These are phyloP conservation scores for Neodiprion fabricii DNA, from an alignment of 1,140 invertebrate species.

Conservation along the genomic window DNA sequence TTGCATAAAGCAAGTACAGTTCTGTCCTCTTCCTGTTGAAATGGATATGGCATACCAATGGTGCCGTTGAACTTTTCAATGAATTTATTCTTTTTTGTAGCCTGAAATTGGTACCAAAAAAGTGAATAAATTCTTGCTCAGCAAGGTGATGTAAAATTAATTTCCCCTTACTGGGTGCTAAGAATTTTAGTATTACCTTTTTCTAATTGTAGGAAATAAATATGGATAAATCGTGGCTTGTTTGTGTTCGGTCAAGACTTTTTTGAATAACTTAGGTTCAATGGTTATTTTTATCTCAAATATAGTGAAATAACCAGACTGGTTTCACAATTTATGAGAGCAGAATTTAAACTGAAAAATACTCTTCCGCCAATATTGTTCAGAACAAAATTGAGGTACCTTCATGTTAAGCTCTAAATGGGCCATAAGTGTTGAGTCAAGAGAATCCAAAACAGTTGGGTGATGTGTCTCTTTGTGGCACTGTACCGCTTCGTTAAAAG, in stretches of 20 bases:
- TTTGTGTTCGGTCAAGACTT: too few relatives aligned
- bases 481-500: conserved; percentile 75
- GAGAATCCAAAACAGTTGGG: conserved; percentile 76
- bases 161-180: not conserved
- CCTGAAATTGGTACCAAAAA: conserved; percentile 41
- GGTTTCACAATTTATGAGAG: not conserved
- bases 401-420: conserved; percentile 77
- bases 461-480: conserved; percentile 78
- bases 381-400: conserved; percentile 36
- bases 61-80: conserved; percentile 69
- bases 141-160: conserved; percentile 4
- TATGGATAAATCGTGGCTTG: too few relatives aligned
- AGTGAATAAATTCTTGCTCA: conserved; percentile 16
- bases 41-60: conserved; percentile 68
- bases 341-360: not conserved
- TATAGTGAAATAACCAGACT: too few relatives aligned
- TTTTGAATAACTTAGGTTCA: too few relatives aligned
- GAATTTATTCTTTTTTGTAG: conserved; percentile 64
- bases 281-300: too few relatives aligned
- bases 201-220: too few relatives aligned
- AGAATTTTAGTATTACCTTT: not conserved
- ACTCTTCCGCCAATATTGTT: not conserved
- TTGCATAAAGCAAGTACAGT: conserved; percentile 77
- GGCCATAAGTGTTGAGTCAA: conserved; percentile 69
- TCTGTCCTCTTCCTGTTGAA: conserved; percentile 69